These are phyloP conservation scores for Nephotettix cincticeps DNA, from an alignment of 1,140 invertebrate species.

Conservation along the genomic window DNA sequence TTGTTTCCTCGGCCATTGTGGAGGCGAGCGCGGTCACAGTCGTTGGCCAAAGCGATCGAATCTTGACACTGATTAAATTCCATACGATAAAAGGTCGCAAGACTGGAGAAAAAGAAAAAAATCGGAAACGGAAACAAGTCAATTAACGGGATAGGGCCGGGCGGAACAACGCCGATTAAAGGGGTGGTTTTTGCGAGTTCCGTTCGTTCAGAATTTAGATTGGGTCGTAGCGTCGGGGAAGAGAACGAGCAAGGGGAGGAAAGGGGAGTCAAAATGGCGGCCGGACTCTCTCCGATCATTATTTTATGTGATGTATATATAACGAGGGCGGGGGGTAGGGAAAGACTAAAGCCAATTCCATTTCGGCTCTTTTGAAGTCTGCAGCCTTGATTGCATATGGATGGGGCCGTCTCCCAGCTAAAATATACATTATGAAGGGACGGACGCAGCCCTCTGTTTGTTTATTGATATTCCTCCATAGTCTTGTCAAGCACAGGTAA, in stretches of 20 bases:
- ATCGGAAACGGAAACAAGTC: constrained; percentile 20
- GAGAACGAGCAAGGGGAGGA: constrained; percentile 18
- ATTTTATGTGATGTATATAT: constrained; percentile 41
- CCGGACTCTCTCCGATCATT: constrained; percentile 41
- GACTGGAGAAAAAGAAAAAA: constrained; percentile 21
- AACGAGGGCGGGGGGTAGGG: constrained; percentile 27
- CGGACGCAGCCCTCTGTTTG: constrained; percentile 14
- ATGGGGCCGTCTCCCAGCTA: constrained; percentile 32
- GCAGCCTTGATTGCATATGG: constrained; percentile 39
- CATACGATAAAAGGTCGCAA: not conserved
- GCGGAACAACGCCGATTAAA: constrained; percentile 12
- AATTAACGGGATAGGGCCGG: constrained; percentile 29
- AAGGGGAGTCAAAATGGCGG: constrained; percentile 46
- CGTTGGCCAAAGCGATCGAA: constrained; percentile 8
- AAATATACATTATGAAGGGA: constrained; percentile 40
- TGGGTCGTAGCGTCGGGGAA: constrained; percentile 27
- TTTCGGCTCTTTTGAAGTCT: constrained; percentile 36
- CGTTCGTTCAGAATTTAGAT: constrained; percentile 34
- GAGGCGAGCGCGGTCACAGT: not conserved
- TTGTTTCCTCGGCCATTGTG: not conserved
- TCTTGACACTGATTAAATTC: constrained; percentile 11
- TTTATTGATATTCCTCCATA: constrained; percentile 16
- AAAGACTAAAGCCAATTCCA: constrained; percentile 37
- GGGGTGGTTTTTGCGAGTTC: constrained; percentile 21
- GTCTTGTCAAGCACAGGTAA: constrained; percentile 14